Base-by-base conservation (phyloP, 2,797 vertebrate genomes). In the Scolopax bukidnonensis region DNA sequence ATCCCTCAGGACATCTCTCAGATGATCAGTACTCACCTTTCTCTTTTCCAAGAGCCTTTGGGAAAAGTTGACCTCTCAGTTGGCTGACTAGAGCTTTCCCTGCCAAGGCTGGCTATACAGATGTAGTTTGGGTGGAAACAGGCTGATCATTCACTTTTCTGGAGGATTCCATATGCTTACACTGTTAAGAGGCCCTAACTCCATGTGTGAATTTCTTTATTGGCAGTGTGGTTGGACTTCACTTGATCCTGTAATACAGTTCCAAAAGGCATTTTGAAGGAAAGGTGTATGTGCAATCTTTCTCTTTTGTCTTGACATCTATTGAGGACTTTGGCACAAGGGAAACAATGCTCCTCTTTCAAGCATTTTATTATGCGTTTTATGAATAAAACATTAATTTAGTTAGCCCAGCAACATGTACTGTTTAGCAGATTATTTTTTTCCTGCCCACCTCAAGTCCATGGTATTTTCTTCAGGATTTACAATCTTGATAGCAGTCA, bases 311-410 rank as follows among this genome's bases (percentile, higher is more conserved):
- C 82, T 84, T 93, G 74, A 80, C n/a, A 54, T 47, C 33, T 75
- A 23, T 17, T 60, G 60, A 90, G 43, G 14, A 84, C 61, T 86
- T 89, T 50, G 65, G 33, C 9, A 10, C 24, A 32, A 38, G n/a
- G 45, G 41, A 95, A 88, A 84, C 63, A 91, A 33, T 73, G 28
- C 33, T 91, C n/a, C 70, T 45, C 36, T 74, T 70, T 89, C 50
- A 56, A 93, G 32, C n/a, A 60, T 59, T 76, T 59, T 89, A 60
- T 85, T 87, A 48, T 16, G 7, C 1, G 9, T 63, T 89, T 85
- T 79, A 87, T 89, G 33, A 93, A 87, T 87, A 85, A 95, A 87
- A 85, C 32, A 82, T 61, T 2, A 83, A 77, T 64, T 89, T 83
- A 10, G 6, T 84, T 74, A 91, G 48, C 23, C 38, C 48, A 65